Base-by-base conservation (phyloP, 1,140 invertebrate genomes). In the Zaprionus nigranus region DNA sequence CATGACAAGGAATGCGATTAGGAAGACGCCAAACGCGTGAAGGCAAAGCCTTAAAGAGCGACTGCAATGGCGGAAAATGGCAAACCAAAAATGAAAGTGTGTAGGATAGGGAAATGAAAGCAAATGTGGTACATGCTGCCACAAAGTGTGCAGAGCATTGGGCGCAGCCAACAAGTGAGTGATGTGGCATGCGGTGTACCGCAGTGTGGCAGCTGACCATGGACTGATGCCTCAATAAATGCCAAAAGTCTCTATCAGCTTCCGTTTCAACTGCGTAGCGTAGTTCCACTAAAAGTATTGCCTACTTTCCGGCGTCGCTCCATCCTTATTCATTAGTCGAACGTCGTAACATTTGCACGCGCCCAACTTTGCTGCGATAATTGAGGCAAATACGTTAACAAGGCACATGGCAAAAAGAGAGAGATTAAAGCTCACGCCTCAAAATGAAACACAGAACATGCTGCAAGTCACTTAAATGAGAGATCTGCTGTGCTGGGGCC, bases 331-430 rank as follows among this genome's bases (percentile, higher is more conserved):
- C 60, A 71, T 71, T 71, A 64, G 49, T 12, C 28, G 11, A 30
- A 46, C 49, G 20, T 12, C 51, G 24, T 56, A 63, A 64, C n/a
- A n/a, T n/a, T n/a, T n/a, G n/a, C 26, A 46, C 51, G 28, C 53
- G 68, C 51, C 68, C 36, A 71, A 56, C 60, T 70, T 70, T 70
- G 17, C 36, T 30, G 24, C 13, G n/a, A 15, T 54, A 62, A 62
- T 61, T 40, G 49, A 6, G 24, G 24, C 20, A 34, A 46, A 64
- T 40, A 15, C 57, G 46, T 51, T 51, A 51, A 51, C 20, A 68
- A 40, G 20, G 20, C 40, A 46, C 40, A 43, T 43, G 65, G 22
- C 58, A 34, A 43, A 43, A 13, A 43, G 40, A 43, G 40, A 43
- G 15, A 65, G 17, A 49, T 49, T 49, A 22, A 49, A 49, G 43